These are phyloP conservation scores for Somateria mollissima DNA, from an alignment of 2,797 vertebrate species.

Conservation along the genomic window DNA sequence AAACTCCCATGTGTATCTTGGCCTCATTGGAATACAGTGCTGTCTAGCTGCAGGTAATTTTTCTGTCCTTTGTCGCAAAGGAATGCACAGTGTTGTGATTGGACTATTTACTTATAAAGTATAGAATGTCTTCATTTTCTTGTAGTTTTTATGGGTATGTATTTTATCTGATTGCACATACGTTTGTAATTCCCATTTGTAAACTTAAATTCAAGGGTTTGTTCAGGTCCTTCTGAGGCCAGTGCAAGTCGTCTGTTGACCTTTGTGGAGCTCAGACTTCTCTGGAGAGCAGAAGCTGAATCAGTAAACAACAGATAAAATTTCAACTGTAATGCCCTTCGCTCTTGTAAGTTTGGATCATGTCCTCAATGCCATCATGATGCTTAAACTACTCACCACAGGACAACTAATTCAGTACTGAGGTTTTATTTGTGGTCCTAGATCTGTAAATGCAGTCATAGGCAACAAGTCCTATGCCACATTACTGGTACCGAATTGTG, in stretches of 20 bases:
- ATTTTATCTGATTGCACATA: not conserved
- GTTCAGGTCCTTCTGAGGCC: not conserved
- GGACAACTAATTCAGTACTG: not conserved
- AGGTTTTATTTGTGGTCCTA: not conserved
- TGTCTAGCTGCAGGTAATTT: not conserved
- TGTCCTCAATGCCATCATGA: not conserved
- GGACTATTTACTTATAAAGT: not conserved
- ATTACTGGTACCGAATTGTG: not conserved
- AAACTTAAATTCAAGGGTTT: not conserved
- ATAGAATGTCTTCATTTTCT: not conserved
- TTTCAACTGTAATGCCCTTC: not conserved
- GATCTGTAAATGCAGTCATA: not conserved
- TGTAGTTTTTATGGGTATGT: not conserved
- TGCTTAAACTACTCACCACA: not conserved
- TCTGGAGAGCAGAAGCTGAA: not conserved
- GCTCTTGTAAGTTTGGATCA: not conserved
- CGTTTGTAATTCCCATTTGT: not conserved
- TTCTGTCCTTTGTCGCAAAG: not conserved
- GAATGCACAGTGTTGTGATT: not conserved
- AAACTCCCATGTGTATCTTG: not conserved
- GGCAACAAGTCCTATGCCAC: not conserved
- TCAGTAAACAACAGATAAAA: not conserved
- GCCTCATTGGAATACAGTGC: not conserved
- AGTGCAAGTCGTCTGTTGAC: not conserved
- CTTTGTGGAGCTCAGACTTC: not conserved